A percentile compares a stretch with the other conserved stretches of the same genome.
Evolutionary conservation across 2,888 invertebrate genomes (phyloP).

Genomic region (Cyclophora albipunctata): DNA sequence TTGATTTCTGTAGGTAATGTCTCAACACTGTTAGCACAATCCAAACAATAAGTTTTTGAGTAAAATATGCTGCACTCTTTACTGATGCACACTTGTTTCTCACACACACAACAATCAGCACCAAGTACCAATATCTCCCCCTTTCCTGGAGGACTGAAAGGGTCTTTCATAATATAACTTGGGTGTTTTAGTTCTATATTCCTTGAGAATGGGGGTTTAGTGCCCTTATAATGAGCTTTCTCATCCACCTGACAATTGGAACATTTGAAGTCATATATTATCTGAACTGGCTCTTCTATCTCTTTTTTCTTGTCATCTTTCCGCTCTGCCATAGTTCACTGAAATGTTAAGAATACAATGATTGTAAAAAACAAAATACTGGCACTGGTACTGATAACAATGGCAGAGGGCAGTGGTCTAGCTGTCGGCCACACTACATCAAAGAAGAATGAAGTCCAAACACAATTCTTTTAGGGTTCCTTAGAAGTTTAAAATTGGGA

Average conservation of each 20-base stretch:
- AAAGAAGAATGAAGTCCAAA: too few species aligned
- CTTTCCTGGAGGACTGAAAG: conserved; percentile 83
- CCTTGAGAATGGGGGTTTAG: conserved; percentile 82
- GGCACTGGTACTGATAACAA: conserved; percentile 1
- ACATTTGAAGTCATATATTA: conserved; percentile 77
- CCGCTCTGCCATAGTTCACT: conserved; percentile 43
- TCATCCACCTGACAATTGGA: conserved; percentile 79
- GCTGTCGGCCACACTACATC: too few species aligned
- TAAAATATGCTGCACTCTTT: conserved; percentile 88
- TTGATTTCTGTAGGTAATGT: conserved; percentile 82
- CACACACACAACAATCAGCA: conserved; percentile 82
- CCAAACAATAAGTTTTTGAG: conserved; percentile 81
- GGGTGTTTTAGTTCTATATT: conserved; percentile 81
- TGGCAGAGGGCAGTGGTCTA: too few species aligned
- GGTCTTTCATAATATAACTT: conserved; percentile 89
- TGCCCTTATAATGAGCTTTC: conserved; percentile 85
- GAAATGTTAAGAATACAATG: conserved; percentile 26
- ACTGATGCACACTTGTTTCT: conserved; percentile 81
- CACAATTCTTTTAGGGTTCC: too few species aligned
- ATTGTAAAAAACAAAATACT: neutral
- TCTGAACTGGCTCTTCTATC: conserved; percentile 34
- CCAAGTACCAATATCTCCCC: conserved; percentile 87
- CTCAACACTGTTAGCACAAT: conserved; percentile 78
- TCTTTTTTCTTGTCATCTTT: conserved; percentile 12
- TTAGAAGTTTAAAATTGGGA: too few species aligned